phyloP scores from a whole-genome alignment of 2,888 invertebrate species.

The Dynastes tityus region DNA sequence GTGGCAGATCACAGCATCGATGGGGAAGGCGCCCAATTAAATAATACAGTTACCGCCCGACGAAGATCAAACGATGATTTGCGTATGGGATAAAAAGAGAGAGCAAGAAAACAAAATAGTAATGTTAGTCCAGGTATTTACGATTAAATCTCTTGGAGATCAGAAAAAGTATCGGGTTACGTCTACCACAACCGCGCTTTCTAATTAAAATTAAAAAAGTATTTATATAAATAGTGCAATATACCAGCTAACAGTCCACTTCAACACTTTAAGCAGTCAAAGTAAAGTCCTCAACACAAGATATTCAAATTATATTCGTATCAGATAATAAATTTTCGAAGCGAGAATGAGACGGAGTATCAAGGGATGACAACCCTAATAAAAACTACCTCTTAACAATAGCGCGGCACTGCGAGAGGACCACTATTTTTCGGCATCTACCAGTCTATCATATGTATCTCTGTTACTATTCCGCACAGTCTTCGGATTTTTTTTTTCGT shows the following conservation, averaged over 20 bases:
- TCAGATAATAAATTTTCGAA: slow-evolving; percentile 43
- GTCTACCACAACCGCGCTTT: slow-evolving; percentile 26
- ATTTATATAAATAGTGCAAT: too few relatives aligned
- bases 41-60: slow-evolving; percentile 56
- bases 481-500: slow-evolving; percentile 32
- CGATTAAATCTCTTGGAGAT: slow-evolving; percentile 7
- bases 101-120: slow-evolving; percentile 30
- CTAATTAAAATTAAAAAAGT: slow-evolving; percentile 13
- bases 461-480: slow-evolving; percentile 34
- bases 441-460: slow-evolving; percentile 24
- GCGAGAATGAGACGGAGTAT: slow-evolving; percentile 40
- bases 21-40: slow-evolving; percentile 52
- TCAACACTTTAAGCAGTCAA: slow-evolving; percentile 33
- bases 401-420: slow-evolving; percentile 56
- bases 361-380: slow-evolving; percentile 57
- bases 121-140: slow-evolving; percentile 21
- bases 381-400: slow-evolving; percentile 58
- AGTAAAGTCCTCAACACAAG: slow-evolving; percentile 22
- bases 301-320: slow-evolving; percentile 35
- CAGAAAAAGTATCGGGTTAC: slow-evolving; percentile 33
- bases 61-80: slow-evolving; percentile 48
- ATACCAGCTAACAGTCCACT: slow-evolving; percentile 20
- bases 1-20: slow-evolving; percentile 66
- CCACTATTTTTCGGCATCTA: slow-evolving; percentile 46
- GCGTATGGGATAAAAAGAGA: slow-evolving; percentile 19